Percentiles rank a stretch among this genome's conserved stretches.
Conservation (phyloP, 37 sponge, comb jelly and placozoan species). For the Theonella swinhoei region DNA sequence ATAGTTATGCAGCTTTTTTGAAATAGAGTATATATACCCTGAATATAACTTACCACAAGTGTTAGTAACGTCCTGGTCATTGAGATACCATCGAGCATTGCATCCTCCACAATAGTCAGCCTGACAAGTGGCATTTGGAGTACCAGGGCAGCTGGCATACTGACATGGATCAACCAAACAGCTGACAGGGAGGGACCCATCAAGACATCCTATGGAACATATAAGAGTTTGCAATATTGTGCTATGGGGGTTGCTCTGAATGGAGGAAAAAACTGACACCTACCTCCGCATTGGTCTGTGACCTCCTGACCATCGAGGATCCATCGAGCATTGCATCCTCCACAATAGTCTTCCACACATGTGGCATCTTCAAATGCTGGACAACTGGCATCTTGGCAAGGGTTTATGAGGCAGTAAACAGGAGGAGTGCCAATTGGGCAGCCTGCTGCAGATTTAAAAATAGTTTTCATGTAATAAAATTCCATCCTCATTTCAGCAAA, state of each 20-base stretch:
- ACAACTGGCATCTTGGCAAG: background rate
- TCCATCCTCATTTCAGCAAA: too few species aligned
- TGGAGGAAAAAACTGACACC: background rate
- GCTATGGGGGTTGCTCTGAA: too few species aligned
- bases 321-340: conserved; percentile 10
- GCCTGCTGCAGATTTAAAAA: background rate
- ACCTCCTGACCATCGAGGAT: background rate
- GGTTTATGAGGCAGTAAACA: background rate
- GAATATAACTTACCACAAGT: background rate
- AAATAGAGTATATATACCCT: too few species aligned
- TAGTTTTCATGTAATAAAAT: background rate
- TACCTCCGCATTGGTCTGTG: background rate
- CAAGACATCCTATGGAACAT: background rate
- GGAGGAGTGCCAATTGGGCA: background rate
- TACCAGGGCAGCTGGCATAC: background rate
- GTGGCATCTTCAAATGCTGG: background rate
- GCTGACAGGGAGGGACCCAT: background rate
- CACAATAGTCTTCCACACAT: background rate
- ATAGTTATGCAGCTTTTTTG: too few species aligned
- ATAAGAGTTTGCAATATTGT: too few species aligned
- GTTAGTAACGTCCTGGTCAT: background rate
- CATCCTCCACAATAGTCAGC: background rate
- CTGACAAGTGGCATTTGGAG: background rate
- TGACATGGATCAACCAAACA: background rate
- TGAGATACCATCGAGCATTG: background rate